These are phyloP conservation scores for Isurus oxyrinchus DNA, from an alignment of 2,113 vertebrate genomes.

Conservation along the genomic window DNA sequence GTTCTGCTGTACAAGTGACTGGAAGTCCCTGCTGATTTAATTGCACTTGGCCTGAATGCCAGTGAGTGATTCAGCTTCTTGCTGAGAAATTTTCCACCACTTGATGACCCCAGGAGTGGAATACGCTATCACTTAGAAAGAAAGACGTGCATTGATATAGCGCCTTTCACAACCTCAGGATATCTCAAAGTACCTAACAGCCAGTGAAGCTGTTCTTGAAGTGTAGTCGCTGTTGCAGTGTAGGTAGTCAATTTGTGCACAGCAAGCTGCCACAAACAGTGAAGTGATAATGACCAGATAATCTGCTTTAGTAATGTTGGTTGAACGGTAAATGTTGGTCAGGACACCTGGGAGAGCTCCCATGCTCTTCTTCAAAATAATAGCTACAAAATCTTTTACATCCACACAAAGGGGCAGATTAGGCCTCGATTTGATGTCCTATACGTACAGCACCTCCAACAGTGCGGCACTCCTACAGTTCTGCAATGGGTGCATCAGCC, in stretches of 20 bases:
- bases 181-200: background rate
- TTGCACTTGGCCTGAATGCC: too few relatives aligned
- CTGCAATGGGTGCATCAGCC: background rate
- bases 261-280: background rate
- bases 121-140: background rate
- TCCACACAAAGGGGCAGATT: background rate
- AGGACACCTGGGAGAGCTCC: background rate
- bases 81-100: background rate
- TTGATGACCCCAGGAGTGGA: background rate
- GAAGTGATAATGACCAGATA: background rate
- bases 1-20: background rate
- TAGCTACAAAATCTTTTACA: background rate
- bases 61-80: background rate
- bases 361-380: background rate
- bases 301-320: background rate
- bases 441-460: background rate
- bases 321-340: background rate
- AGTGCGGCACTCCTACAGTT: background rate
- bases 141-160: background rate
- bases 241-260: background rate
- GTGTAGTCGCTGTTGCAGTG: background rate
- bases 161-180: background rate
- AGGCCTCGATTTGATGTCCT: background rate
- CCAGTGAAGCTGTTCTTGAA: background rate
- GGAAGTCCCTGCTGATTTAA: background rate